These are phyloP conservation scores for Strix uralensis DNA, from an alignment of 2,113 vertebrate species.

Conservation along the genomic window DNA sequence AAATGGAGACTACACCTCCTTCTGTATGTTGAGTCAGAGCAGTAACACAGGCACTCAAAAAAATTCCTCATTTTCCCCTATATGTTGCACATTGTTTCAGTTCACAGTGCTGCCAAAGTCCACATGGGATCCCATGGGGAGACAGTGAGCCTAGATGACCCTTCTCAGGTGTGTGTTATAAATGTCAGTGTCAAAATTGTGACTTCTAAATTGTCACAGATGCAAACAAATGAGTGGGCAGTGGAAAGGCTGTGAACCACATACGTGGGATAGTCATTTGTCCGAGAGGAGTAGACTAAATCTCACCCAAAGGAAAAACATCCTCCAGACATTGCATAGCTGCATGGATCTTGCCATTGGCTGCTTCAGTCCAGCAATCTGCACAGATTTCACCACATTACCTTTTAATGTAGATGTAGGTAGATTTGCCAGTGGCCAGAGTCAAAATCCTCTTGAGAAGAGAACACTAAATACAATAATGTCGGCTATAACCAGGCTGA, in stretches of 20 bases:
- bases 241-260: not conserved
- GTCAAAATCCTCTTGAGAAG: not conserved
- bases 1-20: not conserved
- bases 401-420: not conserved
- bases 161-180: not conserved
- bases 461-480: not conserved
- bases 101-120: not conserved
- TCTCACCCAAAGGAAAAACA: not conserved
- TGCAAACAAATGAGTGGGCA: not conserved
- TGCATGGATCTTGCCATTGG: not conserved
- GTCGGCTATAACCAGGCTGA: not conserved
- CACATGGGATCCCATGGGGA: not conserved
- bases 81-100: not conserved
- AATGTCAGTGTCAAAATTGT: not conserved
- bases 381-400: not conserved
- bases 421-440: not conserved
- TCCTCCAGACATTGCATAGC: not conserved
- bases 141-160: not conserved
- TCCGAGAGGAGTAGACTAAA: not conserved
- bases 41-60: not conserved
- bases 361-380: not conserved
- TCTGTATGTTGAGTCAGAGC: not conserved
- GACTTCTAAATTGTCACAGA: not conserved
- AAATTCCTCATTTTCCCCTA: not conserved
- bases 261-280: not conserved